A percentile compares a stretch with the other conserved stretches of the same genome.
Conservation (phyloP, 2,888 invertebrate genomes). For the Pyralis farinalis region DNA sequence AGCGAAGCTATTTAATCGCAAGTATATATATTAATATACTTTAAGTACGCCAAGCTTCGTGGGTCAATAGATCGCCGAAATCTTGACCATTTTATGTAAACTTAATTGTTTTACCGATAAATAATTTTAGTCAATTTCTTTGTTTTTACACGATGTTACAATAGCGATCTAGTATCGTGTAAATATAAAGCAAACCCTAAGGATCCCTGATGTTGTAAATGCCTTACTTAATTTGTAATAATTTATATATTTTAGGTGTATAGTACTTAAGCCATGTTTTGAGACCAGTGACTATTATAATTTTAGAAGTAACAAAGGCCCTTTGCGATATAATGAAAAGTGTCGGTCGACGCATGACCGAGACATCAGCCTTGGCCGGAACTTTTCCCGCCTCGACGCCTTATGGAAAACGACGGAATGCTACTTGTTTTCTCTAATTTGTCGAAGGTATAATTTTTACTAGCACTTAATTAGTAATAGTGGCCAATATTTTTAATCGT, state of each 20-base stretch:
- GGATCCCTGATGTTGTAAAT: constrained; percentile 78
- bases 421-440: constrained; percentile 72
- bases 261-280: constrained; percentile 81
- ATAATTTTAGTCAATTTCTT: constrained; percentile 78
- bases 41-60: constrained; percentile 48
- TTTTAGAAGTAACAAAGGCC: constrained; percentile 70
- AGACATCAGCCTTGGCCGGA: constrained; percentile 49
- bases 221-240: constrained; percentile 82
- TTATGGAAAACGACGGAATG: constrained; percentile 67
- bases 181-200: constrained; percentile 69
- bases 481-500: constrained; percentile 57
- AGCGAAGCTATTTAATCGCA: constrained; percentile 49
- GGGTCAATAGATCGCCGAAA: constrained; percentile 76
- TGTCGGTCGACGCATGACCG: constrained; percentile 46
- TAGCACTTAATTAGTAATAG: constrained; percentile 66
- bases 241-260: constrained; percentile 81
- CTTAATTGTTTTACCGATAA: constrained; percentile 73
- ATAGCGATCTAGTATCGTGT: constrained; percentile 66
- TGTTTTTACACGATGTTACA: constrained; percentile 75
- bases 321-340: constrained; percentile 56
- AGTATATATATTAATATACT: constrained; percentile 22
- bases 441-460: constrained; percentile 51
- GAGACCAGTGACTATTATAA: constrained; percentile 80
- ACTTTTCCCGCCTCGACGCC: constrained; percentile 60
- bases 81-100: constrained; percentile 78